Evolutionary conservation across 2,797 vertebrate species (phyloP).

Genomic region (Amniataba percoides): DNA sequence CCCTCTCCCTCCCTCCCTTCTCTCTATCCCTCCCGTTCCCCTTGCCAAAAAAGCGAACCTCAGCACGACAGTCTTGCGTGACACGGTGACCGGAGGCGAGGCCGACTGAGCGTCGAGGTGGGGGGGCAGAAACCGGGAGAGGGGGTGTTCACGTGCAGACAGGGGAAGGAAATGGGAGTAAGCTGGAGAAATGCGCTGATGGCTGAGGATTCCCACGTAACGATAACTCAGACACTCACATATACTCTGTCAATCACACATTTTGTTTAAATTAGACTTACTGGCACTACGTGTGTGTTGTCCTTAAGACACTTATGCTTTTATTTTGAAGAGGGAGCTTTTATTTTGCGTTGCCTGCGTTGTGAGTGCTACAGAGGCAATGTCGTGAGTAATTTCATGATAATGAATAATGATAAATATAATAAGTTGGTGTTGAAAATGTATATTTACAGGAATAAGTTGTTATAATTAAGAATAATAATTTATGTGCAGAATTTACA

Average conservation of each 20-base stretch:
- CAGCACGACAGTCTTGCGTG: conserved; percentile 49
- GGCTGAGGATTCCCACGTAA: not conserved
- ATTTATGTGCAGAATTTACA: too few species aligned
- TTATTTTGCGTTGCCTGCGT: too few species aligned
- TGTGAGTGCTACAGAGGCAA: too few species aligned
- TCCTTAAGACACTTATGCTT: too few species aligned
- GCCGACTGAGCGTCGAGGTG: not conserved
- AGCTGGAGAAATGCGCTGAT: not conserved
- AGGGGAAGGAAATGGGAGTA: conserved; percentile 15
- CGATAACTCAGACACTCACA: not conserved
- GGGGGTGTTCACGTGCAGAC: not conserved
- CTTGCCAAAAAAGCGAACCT: conserved; percentile 53
- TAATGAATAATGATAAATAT: too few species aligned
- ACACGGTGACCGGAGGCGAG: conserved; percentile 51
- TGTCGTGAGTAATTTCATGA: too few species aligned
- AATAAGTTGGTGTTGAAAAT: too few species aligned
- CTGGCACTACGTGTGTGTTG: too few species aligned
- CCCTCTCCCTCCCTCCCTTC: not conserved
- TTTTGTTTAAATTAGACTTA: not conserved
- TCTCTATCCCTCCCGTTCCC: conserved; percentile 21
- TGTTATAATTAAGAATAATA: too few species aligned
- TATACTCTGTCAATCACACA: not conserved
- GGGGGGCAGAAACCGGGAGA: not conserved
- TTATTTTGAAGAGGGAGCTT: too few species aligned
- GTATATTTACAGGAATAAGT: too few species aligned